Evolutionary conservation across 2,888 invertebrate species (phyloP), one percentile per base, ranked within the genome.

Genomic region (Erebia aethiops): DNA sequence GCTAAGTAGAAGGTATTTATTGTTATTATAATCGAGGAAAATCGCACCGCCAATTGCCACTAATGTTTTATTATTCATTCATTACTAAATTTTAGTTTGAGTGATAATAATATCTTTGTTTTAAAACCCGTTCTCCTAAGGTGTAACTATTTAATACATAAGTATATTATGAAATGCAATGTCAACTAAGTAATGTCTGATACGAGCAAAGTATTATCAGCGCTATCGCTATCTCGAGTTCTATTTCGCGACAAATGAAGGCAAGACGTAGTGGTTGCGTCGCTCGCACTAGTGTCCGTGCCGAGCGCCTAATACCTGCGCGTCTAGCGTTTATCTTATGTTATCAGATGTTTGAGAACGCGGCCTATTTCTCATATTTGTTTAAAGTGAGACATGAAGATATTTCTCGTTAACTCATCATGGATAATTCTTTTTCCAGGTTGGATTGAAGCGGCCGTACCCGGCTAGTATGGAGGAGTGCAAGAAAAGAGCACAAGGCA

Each of bases 401-500:
- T 74, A 77, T 71, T 78, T 80, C 79, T 76, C 73, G 74, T 77
- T 74, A 79, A 85, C 83, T 86, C 76, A 87, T 77, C 78, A 77
- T 82, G 78, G 78, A 78, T 78, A 76, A 78, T 86, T 84, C 74
- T 80, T 84, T 78, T 92, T 93, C 75, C 93, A 94, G 94, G 86
- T 92, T 83, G 88, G 87, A 86, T 88, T 94, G 86, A 93, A 91
- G 83, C 91, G 90, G 93, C 89, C 87, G 80, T 86, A 88, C 84
- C 89, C 86, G 90, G 83, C 93, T 94, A 94, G 94, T 83, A 94
- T 96, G 94, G 95, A 96, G 91, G 96, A 96, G 86, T 94, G 95
- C 79, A 95, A 94, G 87, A 95, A 94, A 82, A 91, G 94, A 80
- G 84, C 94, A 79, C 94, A 95, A 86, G 97, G 97, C 89, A 95